Percentiles rank a stretch among this genome's conserved stretches.
Conservation (phyloP, 53 echinoderm and acorn worm genomes). For the Mesocentrotus franciscanus region DNA sequence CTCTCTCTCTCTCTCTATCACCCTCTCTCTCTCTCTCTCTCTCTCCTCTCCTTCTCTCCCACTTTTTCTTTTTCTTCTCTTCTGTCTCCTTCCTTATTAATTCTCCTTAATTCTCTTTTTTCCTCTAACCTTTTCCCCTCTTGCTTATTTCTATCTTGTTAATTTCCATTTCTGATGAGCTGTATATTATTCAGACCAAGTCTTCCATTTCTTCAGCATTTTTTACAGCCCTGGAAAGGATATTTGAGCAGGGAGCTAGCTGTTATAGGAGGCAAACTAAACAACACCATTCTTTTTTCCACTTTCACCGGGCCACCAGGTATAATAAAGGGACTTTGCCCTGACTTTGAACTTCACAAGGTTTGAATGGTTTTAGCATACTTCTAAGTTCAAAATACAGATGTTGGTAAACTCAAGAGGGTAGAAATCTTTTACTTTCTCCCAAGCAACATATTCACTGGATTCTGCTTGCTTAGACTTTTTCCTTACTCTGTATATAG, state of each 20-base stretch:
- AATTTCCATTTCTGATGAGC: neutral
- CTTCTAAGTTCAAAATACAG: neutral
- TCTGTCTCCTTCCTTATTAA: too few relatives aligned
- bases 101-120: too few relatives aligned
- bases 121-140: neutral
- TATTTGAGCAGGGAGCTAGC: constrained; percentile 2
- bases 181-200: neutral
- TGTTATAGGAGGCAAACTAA: constrained; percentile 12
- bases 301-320: neutral
- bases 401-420: neutral
- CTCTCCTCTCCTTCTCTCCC: neutral
- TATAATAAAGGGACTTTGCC: neutral
- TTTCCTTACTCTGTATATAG: neutral
- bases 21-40: neutral
- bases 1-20: neutral
- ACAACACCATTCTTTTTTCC: neutral
- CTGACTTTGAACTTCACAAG: constrained; percentile 6
- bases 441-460: neutral
- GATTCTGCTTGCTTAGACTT: neutral
- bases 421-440: neutral
- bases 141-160: neutral
- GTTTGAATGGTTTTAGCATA: constrained; percentile 32
- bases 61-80: neutral
- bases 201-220: neutral
- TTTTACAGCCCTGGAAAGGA: neutral